A percentile compares a stretch with the other conserved stretches of the same genome.
These are phyloP conservation scores for Seira musarum DNA, from an alignment of 2,888 invertebrate species.

Conservation along the genomic window DNA sequence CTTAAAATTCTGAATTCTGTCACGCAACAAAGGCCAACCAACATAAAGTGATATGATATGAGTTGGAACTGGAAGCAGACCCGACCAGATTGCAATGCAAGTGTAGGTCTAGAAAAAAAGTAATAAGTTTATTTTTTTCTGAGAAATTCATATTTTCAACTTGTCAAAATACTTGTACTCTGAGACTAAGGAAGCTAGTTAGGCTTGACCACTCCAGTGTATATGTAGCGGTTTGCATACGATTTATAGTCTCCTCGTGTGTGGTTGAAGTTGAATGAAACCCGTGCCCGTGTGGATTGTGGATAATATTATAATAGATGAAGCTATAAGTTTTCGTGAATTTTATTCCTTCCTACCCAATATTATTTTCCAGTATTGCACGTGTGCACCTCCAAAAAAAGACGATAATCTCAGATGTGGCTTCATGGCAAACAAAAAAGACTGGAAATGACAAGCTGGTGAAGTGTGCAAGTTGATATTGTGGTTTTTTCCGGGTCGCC, in stretches of 20 bases:
- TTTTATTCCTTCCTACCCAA: background rate
- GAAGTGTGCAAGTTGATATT: slow-evolving; percentile 48
- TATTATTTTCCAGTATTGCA: slow-evolving; percentile 34
- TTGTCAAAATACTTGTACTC: too few species aligned
- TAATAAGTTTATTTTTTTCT: too few species aligned
- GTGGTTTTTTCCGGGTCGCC: slow-evolving; percentile 56
- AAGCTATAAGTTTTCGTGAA: background rate
- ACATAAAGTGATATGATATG: too few species aligned
- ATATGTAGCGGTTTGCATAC: background rate
- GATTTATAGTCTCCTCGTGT: background rate
- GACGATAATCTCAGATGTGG: slow-evolving; percentile 15
- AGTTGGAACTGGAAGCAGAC: too few species aligned
- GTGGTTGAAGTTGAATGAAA: slow-evolving; percentile 16
- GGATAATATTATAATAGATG: background rate
- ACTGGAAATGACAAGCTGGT: slow-evolving; percentile 55
- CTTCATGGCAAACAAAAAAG: slow-evolving; percentile 31
- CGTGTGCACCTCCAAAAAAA: background rate
- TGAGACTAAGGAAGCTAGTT: too few species aligned
- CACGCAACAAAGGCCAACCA: too few species aligned
- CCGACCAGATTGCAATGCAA: too few species aligned
- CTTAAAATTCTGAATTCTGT: too few species aligned
- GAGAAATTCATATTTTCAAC: background rate
- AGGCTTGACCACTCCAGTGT: background rate
- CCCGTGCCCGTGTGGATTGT: background rate
- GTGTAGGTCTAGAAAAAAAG: too few species aligned